Evolutionary conservation across 1,140 invertebrate species (phyloP).

Genomic region (Globodera rostochiensis): DNA sequence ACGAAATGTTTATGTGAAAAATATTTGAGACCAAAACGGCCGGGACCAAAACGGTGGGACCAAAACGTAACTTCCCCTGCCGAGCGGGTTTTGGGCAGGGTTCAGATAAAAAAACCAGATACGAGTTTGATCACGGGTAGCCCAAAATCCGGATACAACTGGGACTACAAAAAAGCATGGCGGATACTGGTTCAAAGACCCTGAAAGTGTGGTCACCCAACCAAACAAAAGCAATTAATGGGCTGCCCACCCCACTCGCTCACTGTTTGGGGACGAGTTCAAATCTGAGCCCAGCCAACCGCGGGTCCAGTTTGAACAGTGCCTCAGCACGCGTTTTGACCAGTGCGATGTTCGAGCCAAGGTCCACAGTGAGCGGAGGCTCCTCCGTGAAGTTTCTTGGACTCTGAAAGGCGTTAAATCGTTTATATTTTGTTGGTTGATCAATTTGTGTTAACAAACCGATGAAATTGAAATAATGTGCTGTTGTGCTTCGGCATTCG

Average conservation of each 20-base stretch:
- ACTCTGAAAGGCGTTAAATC: slow-evolving; percentile 69
- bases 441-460: slow-evolving; percentile 6
- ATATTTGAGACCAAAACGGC: too few species aligned
- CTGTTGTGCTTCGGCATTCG: slow-evolving; percentile 46
- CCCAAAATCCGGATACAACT: too few species aligned
- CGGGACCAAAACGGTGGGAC: too few species aligned
- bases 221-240: too few species aligned
- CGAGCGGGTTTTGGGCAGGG: too few species aligned
- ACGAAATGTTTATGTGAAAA: too few species aligned
- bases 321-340: slow-evolving; percentile 84
- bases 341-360: slow-evolving; percentile 88
- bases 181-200: too few species aligned
- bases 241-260: background rate
- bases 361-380: slow-evolving; percentile 79
- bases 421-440: slow-evolving; percentile 1
- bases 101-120: too few species aligned
- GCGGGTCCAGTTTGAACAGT: slow-evolving; percentile 89
- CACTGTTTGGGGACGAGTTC: slow-evolving; percentile 94
- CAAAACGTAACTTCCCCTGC: too few species aligned
- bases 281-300: slow-evolving; percentile 90
- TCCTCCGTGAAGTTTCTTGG: slow-evolving; percentile 92
- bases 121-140: too few species aligned
- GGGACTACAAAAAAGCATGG: too few species aligned
- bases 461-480: slow-evolving; percentile 56
- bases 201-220: too few species aligned